Conservation (phyloP, 2,888 invertebrate species). For the Sarcophaga caerulescens region DNA sequence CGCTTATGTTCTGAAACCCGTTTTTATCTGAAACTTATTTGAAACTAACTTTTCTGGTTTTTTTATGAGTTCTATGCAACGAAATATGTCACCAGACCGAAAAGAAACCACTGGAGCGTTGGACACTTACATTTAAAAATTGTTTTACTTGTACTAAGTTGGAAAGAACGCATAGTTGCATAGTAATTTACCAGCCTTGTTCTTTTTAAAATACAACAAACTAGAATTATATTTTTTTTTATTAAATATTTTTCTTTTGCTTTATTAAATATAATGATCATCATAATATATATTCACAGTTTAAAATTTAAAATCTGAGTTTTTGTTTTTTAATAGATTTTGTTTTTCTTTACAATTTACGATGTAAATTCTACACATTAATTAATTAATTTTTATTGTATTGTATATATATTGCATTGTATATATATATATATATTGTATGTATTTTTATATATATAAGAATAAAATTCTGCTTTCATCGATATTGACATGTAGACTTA, state of each 20-base stretch:
- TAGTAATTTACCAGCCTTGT: too few species aligned
- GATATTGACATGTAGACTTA: conserved; percentile 9
- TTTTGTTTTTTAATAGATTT: neutral
- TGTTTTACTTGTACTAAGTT: too few species aligned
- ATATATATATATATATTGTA: too few species aligned
- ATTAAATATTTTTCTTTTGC: conserved; percentile 40
- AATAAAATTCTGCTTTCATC: conserved; percentile 26
- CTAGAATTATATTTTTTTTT: conserved; percentile 8
- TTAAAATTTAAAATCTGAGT: conserved; percentile 31
- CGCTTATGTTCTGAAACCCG: too few species aligned
- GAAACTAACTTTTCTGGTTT: too few species aligned
- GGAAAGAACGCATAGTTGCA: too few species aligned
- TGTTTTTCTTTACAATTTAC: conserved; percentile 48
- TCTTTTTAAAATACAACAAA: neutral
- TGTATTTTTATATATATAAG: neutral
- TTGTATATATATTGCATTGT: too few species aligned
- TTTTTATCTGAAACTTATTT: too few species aligned
- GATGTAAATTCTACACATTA: conserved; percentile 50
- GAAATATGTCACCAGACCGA: too few species aligned
- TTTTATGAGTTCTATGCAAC: too few species aligned
- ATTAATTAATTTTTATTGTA: neutral
- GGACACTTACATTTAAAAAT: too few species aligned
- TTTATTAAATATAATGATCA: conserved; percentile 30
- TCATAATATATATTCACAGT: conserved; percentile 36
- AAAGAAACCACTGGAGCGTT: too few species aligned